Base-by-base conservation (phyloP, 1,140 invertebrate genomes). In the Ganaspis sp. region DNA sequence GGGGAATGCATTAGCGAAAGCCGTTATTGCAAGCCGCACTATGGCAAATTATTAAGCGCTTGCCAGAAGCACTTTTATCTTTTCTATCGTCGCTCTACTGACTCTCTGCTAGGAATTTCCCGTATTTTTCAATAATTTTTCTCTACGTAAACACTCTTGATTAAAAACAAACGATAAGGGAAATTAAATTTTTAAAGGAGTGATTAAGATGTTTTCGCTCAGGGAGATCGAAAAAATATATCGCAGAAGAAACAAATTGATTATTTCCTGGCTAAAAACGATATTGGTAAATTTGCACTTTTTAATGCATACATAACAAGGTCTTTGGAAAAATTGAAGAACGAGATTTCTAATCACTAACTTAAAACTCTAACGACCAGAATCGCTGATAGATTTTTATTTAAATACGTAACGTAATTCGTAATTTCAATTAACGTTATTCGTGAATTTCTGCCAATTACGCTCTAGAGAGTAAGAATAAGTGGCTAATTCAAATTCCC, bases 21-120 rank as follows among this genome's bases (percentile, higher is more conserved):
- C 70, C 70, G 72, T 81, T 76, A 81, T 81, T 76, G 75, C 69
- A 49, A 54, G 72, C 73, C 42, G 75, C 70, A 78, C 54, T 58
- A 58, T 81, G 75, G 73, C 77, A 81, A 75, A 82, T 77, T 80
- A 82, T 78, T 78, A 78, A 78, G 70, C 79, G 49, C 58, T 64
- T 64, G 23, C 58, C 58, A 64, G 58, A 29, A 64, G 58, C 26
- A 64, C 58, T 64, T 64, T 26, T 64, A 64, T 64, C 54, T 23
- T 64, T 64, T 29, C 4, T 64, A 64, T 64, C 58, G 58, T 64
- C 58, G 23, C 58, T n/a, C 26, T 64, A 64, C 58, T 15, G 21
- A 15, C 26, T 29, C 26, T 26, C 9, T 15, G 12, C 23, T 4
- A 4, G 12, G 58, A 64, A 64, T 34, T 64, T 64, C 21, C 58